These are phyloP conservation scores for Grallaria varia DNA, from an alignment of 2,113 vertebrate species.

Conservation along the genomic window DNA sequence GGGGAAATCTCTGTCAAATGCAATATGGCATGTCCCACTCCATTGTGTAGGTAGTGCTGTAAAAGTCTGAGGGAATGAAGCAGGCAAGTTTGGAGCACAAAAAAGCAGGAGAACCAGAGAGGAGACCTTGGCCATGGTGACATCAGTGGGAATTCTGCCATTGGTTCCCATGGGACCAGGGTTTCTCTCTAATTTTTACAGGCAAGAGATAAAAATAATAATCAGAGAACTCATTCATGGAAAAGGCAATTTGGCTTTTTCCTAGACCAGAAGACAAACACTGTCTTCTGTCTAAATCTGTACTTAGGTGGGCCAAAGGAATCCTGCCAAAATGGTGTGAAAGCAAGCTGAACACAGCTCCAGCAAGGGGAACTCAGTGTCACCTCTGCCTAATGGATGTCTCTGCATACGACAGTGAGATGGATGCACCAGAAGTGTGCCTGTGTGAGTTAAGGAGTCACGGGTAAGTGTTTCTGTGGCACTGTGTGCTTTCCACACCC, in stretches of 20 bases:
- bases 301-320: not conserved
- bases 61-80: not conserved
- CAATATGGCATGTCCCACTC: not conserved
- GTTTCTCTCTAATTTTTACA: not conserved
- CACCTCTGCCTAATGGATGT: not conserved
- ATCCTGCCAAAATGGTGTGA: not conserved
- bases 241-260: not conserved
- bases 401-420: rapidly evolving
- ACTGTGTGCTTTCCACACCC: not conserved
- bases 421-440: not conserved
- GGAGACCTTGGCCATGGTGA: not conserved
- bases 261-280: not conserved
- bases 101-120: not conserved
- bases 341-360: not conserved
- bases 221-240: not conserved
- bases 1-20: not conserved
- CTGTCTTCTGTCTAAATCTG: not conserved
- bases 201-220: not conserved
- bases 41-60: not conserved
- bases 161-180: not conserved
- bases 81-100: not conserved
- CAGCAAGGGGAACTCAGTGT: rapidly evolving
- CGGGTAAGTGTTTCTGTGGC: not conserved
- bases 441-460: not conserved
- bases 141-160: not conserved